Conservation (phyloP, 2,888 invertebrate species). For the Beris chalybata region DNA sequence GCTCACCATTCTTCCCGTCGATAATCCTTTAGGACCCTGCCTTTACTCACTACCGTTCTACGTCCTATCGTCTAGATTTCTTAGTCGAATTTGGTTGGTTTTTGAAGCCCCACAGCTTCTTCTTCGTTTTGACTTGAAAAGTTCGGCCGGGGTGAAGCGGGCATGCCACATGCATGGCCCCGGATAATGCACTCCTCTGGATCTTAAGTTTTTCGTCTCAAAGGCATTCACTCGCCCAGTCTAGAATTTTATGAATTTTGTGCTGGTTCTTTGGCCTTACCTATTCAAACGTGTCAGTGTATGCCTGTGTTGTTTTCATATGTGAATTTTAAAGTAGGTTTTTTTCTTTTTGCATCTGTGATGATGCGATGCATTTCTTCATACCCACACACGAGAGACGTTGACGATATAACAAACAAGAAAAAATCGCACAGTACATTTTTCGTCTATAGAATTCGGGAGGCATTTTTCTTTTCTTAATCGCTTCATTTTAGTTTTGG, state of each 20-base stretch:
- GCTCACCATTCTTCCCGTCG: not conserved
- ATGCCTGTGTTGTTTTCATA: conserved; percentile 2
- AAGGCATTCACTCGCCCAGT: conserved; percentile 8
- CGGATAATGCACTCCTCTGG: not conserved
- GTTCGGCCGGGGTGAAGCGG: too few relatives aligned
- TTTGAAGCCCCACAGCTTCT: too few relatives aligned
- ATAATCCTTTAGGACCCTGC: conserved; percentile 10
- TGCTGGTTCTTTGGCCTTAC: conserved; percentile 24
- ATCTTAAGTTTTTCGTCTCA: not conserved
- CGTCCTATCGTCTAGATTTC: too few relatives aligned
- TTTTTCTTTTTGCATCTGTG: conserved; percentile 23
- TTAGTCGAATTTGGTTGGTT: too few relatives aligned
- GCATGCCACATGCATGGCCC: conserved; percentile 4
- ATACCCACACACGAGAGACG: too few relatives aligned
- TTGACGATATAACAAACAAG: not conserved
- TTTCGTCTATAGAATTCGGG: conserved; percentile 24
- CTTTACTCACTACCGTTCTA: not conserved
- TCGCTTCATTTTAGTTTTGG: conserved; percentile 25
- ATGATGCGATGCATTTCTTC: conserved; percentile 22
- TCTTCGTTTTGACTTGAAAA: too few relatives aligned
- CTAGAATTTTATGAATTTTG: conserved; percentile 25
- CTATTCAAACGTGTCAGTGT: conserved; percentile 10
- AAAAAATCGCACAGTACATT: conserved; percentile 18
- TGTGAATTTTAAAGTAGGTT: conserved; percentile 11
- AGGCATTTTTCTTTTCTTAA: conserved; percentile 25